These are phyloP conservation scores for Urocolius indicus DNA, from an alignment of 2,113 vertebrate species.

Conservation along the genomic window DNA sequence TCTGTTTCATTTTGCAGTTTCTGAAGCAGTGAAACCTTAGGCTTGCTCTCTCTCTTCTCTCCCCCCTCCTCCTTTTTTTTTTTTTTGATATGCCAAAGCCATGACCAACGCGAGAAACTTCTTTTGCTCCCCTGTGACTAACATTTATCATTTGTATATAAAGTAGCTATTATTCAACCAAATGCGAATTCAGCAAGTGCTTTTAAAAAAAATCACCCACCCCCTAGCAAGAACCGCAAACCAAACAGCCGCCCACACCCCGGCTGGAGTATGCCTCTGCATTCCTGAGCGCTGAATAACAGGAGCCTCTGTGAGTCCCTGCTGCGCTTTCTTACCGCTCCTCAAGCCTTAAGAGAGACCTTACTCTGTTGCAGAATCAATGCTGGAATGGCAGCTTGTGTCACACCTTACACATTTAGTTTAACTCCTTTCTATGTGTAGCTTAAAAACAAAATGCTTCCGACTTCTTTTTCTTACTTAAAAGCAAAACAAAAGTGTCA, in stretches of 20 bases:
- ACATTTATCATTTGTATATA: slow-evolving; percentile 72
- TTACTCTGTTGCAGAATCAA: neutral
- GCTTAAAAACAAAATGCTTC: neutral
- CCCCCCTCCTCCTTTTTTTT: neutral
- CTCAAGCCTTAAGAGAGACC: neutral
- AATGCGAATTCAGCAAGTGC: slow-evolving; percentile 78
- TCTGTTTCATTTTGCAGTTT: neutral
- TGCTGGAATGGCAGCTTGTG: neutral
- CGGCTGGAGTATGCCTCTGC: slow-evolving; percentile 68
- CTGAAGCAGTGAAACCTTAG: neutral
- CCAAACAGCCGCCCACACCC: slow-evolving; percentile 80
- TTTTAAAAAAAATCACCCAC: slow-evolving; percentile 71
- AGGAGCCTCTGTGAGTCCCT: neutral
- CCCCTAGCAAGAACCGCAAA: slow-evolving; percentile 79
- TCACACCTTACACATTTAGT: neutral
- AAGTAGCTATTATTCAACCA: slow-evolving; percentile 78
- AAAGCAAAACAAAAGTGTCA: neutral
- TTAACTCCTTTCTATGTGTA: accelerated
- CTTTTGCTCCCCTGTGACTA: slow-evolving; percentile 63
- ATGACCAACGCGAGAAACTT: slow-evolving; percentile 47
- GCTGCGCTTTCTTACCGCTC: neutral
- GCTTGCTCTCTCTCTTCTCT: neutral
- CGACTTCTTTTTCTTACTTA: neutral
- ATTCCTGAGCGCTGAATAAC: slow-evolving; percentile 80
- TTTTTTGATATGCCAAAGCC: slow-evolving; percentile 55